Conservation (phyloP, 1,140 invertebrate genomes). For the Agrypnia vestita region DNA sequence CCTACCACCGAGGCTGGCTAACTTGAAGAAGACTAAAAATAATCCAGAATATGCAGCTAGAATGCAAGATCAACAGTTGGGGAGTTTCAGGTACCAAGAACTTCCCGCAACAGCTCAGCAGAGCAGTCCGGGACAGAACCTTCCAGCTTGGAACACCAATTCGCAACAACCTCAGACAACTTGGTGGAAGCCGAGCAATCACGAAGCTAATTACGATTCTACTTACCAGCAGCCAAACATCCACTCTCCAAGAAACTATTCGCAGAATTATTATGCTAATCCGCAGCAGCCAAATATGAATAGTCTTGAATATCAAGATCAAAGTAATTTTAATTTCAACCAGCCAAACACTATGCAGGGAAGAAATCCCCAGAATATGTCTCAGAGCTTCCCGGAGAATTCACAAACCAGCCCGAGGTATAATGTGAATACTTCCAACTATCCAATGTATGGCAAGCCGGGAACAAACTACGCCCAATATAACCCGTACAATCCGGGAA, state of each 20-base stretch:
- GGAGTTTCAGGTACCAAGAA: not conserved
- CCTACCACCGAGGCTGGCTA: slow-evolving; percentile 67
- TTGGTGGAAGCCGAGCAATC: slow-evolving; percentile 42
- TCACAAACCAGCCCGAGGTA: not conserved
- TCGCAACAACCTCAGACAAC: slow-evolving; percentile 27
- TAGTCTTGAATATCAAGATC: slow-evolving; percentile 12
- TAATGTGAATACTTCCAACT: not conserved
- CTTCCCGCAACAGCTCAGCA: not conserved
- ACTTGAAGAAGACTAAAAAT: slow-evolving; percentile 48
- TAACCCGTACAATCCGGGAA: slow-evolving; percentile 16
- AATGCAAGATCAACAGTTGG: slow-evolving; percentile 12
- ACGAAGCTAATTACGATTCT: slow-evolving; percentile 20
- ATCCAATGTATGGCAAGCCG: not conserved
- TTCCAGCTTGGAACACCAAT: slow-evolving; percentile 1
- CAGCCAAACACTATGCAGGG: not conserved
- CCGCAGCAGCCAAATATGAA: not conserved
- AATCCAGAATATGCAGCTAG: slow-evolving; percentile 14
- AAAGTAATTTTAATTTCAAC: slow-evolving; percentile 12
- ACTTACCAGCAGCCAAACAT: slow-evolving; percentile 23
- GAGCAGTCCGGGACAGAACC: not conserved
- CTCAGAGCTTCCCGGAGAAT: not conserved
- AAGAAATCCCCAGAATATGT: not conserved
- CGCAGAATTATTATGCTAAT: not conserved
- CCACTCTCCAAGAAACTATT: slow-evolving; percentile 7
- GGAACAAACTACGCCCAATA: not conserved